A percentile compares a stretch with the other conserved stretches of the same genome.
Conservation (phyloP, 2,797 vertebrate species). For the Gymnopithys bicolor region DNA sequence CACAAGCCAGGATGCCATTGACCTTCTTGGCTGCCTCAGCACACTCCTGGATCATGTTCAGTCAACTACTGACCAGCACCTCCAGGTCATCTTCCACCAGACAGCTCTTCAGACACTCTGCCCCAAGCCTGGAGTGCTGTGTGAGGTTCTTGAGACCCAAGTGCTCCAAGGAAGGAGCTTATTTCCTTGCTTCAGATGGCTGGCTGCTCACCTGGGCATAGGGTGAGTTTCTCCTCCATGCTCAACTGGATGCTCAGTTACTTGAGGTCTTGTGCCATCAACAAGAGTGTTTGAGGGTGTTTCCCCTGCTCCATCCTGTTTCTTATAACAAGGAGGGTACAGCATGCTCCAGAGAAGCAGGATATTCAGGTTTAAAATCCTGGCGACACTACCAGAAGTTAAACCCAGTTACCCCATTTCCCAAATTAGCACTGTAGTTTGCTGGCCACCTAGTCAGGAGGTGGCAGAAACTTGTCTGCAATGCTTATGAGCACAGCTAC, state of each 20-base stretch:
- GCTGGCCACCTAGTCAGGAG: neutral
- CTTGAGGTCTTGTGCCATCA: neutral
- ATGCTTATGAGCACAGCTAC: neutral
- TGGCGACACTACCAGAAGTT: neutral
- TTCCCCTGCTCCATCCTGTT: neutral
- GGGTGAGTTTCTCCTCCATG: neutral
- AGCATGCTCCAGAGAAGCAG: neutral
- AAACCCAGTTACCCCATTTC: neutral
- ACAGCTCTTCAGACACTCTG: neutral
- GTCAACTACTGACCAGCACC: neutral
- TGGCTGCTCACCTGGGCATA: neutral
- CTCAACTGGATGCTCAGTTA: neutral
- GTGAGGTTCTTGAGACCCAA: neutral
- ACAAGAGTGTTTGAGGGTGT: neutral
- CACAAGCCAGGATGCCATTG: neutral
- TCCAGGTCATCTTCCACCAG: neutral
- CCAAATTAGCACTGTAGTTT: rapidly evolving
- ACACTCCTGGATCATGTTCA: neutral
- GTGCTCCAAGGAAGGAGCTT: too few relatives aligned
- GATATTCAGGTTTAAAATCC: neutral
- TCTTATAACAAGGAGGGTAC: neutral
- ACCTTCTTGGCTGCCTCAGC: neutral
- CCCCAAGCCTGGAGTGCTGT: neutral
- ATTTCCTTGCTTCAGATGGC: neutral
- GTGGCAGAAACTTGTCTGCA: neutral